These are phyloP conservation scores for Cinclus mexicanus DNA, from an alignment of 2,113 vertebrate species.

Conservation along the genomic window DNA sequence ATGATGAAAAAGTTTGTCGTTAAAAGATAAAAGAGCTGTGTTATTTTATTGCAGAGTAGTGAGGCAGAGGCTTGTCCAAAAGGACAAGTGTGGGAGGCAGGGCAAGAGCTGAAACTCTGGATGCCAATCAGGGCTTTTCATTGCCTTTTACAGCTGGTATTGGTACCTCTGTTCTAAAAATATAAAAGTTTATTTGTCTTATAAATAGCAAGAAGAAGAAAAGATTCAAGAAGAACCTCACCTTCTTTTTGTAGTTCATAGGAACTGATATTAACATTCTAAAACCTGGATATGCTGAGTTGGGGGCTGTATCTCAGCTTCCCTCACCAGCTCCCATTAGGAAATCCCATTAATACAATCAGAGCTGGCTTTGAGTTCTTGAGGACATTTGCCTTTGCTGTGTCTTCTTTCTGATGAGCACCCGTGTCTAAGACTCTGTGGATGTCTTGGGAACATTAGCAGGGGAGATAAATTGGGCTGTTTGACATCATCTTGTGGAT, in stretches of 20 bases:
- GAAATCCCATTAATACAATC: neutral
- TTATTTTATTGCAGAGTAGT: neutral
- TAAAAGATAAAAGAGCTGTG: neutral
- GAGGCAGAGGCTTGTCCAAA: neutral
- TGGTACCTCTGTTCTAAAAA: constrained; percentile 25
- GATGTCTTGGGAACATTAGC: constrained; percentile 8
- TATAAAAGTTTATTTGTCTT: neutral
- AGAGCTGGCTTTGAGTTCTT: neutral
- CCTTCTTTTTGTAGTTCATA: neutral
- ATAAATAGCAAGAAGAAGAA: neutral
- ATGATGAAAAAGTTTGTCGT: neutral
- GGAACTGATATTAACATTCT: neutral
- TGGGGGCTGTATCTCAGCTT: neutral
- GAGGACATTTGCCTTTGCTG: neutral
- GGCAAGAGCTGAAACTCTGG: neutral
- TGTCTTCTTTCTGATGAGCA: neutral
- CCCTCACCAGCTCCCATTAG: neutral
- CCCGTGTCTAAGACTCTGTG: neutral
- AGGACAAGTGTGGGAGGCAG: neutral
- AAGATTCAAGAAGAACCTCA: neutral
- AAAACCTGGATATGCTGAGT: neutral
- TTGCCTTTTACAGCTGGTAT: neutral
- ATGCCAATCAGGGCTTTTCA: neutral
- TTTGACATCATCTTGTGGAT: constrained; percentile 70
- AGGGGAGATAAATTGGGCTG: constrained; percentile 29